phyloP scores from a whole-genome alignment of 2,888 invertebrate genomes.

The Plagodis pulveraria region DNA sequence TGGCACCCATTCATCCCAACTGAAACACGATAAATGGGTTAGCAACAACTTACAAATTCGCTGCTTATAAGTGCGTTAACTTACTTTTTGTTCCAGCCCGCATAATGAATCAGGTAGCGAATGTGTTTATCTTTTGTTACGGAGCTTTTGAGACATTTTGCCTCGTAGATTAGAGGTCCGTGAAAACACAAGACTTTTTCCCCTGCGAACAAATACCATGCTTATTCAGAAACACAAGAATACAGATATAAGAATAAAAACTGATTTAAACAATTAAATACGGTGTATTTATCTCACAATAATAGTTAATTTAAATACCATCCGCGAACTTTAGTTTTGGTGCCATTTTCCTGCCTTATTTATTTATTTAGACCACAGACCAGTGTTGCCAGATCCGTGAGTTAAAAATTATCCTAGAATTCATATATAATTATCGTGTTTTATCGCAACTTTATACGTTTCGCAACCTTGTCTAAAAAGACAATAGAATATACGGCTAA shows the following conservation, averaged over 20 bases:
- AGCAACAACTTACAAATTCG: no score
- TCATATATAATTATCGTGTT: no score
- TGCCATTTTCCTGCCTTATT: conserved; percentile 62
- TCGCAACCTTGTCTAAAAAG: no score
- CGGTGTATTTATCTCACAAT: no score
- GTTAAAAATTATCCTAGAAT: no score
- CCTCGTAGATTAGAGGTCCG: conserved; percentile 98
- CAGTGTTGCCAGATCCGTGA: no score
- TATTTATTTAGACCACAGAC: no score
- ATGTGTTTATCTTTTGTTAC: conserved; percentile 94
- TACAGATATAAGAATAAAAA: no score
- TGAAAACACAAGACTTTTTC: conserved; percentile 98
- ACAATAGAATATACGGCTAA: no score
- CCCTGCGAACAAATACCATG: conserved; percentile 79
- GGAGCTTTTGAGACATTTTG: conserved; percentile 95
- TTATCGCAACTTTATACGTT: no score
- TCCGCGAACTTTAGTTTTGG: conserved; percentile 90
- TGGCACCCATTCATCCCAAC: conserved; percentile 97
- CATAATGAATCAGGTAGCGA: conserved; percentile 97
- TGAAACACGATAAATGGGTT: conserved; percentile 56
- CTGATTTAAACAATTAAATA: no score
- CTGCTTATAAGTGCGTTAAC: conserved; percentile 41
- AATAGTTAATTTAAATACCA: conserved; percentile 82
- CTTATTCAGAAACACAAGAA: conserved; percentile 6
- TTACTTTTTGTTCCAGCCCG: conserved; percentile 99